Evolutionary conservation across 2,888 invertebrate genomes (phyloP).

Genomic region (Camptogramma bilineatum): DNA sequence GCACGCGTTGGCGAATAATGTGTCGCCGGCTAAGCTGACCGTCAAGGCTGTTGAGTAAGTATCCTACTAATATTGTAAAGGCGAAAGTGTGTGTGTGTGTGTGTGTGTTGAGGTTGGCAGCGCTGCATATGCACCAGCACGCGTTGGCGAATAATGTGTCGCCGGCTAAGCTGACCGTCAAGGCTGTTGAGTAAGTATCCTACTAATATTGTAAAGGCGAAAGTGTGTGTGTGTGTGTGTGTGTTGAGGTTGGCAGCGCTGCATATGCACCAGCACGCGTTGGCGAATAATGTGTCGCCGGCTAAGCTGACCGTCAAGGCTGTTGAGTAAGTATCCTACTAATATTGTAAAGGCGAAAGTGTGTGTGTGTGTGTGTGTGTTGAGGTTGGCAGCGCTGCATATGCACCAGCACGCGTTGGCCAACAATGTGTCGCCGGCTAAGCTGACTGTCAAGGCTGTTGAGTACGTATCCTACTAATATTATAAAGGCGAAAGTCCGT

Average conservation of each 20-base stretch:
- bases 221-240: too few relatives aligned
- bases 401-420: slow-evolving; percentile 95
- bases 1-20: slow-evolving; percentile 93
- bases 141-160: slow-evolving; percentile 92
- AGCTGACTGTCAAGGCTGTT: slow-evolving; percentile 93
- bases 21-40: slow-evolving; percentile 91
- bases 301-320: slow-evolving; percentile 93
- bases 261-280: slow-evolving; percentile 95
- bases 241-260: slow-evolving; percentile 94
- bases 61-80: too few relatives aligned
- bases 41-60: slow-evolving; percentile 95
- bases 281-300: slow-evolving; percentile 91
- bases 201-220: too few relatives aligned
- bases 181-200: slow-evolving; percentile 93
- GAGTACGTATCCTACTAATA: slow-evolving; percentile 94
- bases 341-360: too few relatives aligned
- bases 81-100: too few relatives aligned
- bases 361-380: too few relatives aligned
- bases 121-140: slow-evolving; percentile 96
- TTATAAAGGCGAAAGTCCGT: too few relatives aligned
- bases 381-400: slow-evolving; percentile 94
- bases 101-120: slow-evolving; percentile 94
- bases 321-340: slow-evolving; percentile 93
- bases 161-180: slow-evolving; percentile 92
- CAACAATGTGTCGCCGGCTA: slow-evolving; percentile 91